These are phyloP conservation scores for Tylochromis polylepis DNA, from an alignment of 2,113 vertebrate genomes.

Conservation along the genomic window DNA sequence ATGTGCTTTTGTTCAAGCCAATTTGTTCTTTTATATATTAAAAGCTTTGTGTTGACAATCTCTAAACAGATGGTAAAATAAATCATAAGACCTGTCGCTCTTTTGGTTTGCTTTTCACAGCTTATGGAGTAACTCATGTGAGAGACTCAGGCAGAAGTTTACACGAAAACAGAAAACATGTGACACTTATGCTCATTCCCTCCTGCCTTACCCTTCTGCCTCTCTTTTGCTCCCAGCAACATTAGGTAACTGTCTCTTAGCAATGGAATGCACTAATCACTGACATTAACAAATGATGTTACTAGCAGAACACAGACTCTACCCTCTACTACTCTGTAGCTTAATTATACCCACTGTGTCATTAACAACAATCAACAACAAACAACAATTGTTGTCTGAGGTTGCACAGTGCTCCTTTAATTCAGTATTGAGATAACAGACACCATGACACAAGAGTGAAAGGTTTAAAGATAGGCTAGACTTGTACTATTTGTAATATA, in stretches of 20 bases:
- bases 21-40: neutral
- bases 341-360: neutral
- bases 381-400: neutral
- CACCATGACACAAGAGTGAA: neutral
- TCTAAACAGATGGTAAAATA: too few species aligned
- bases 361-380: neutral
- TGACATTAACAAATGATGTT: neutral
- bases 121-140: too few species aligned
- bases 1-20: neutral
- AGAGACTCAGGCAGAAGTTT: too few species aligned
- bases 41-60: too few species aligned
- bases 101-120: too few species aligned
- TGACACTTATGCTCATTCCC: too few species aligned
- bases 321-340: neutral
- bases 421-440: neutral
- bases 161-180: too few species aligned
- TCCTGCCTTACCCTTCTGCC: too few species aligned
- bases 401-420: neutral
- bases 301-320: neutral
- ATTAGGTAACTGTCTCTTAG: neutral
- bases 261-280: neutral
- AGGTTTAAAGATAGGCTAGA: neutral
- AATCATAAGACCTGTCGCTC: too few species aligned
- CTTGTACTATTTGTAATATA: neutral
- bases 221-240: too few species aligned